These are phyloP conservation scores for Syrrhaptes paradoxus DNA, from an alignment of 2,113 vertebrate species.

Conservation along the genomic window DNA sequence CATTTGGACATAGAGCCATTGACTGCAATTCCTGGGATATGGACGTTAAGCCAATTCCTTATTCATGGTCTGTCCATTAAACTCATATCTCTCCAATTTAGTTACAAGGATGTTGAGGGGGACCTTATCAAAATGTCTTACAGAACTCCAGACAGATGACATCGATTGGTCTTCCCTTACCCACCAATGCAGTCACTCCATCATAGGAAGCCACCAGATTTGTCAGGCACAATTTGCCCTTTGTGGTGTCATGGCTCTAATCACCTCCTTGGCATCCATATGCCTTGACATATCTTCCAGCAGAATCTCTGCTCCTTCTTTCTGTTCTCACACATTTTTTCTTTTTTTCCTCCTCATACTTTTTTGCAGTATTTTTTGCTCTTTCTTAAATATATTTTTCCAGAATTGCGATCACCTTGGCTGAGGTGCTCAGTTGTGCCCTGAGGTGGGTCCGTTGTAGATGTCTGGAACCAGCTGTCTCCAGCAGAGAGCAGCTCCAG, in stretches of 20 bases:
- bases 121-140: background rate
- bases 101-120: background rate
- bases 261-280: background rate
- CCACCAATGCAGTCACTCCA: background rate
- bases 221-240: background rate
- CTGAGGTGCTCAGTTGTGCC: rapidly evolving
- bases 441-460: rapidly evolving
- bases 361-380: background rate
- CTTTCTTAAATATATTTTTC: background rate
- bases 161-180: background rate
- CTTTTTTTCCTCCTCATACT: rapidly evolving
- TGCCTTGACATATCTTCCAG: background rate
- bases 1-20: background rate
- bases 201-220: background rate
- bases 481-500: rapidly evolving
- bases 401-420: rapidly evolving
- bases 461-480: rapidly evolving
- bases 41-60: background rate
- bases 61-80: background rate
- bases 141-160: background rate
- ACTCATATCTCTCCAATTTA: background rate
- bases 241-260: background rate
- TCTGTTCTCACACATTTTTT: rapidly evolving
- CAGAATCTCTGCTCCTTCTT: background rate
- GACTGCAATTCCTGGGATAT: background rate